Evolutionary conservation across 2,888 invertebrate genomes (phyloP), one percentile per base, ranked within the genome.

Genomic region (Melanostoma mellinum): DNA sequence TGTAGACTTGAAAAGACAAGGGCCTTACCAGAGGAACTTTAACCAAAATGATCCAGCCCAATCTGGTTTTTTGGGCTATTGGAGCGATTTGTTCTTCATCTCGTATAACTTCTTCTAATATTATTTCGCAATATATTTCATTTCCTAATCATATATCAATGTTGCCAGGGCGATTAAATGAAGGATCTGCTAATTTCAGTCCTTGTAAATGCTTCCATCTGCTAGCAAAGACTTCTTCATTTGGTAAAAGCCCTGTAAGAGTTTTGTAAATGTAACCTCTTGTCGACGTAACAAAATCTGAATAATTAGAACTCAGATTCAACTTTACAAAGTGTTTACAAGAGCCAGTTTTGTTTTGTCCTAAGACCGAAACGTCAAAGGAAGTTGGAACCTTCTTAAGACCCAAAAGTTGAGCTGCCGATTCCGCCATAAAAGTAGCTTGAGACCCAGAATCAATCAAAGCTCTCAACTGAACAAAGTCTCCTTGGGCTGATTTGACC

Each of bases 261-360:
- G 36, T 36, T 40, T 56, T 56, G 30, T 40, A 40, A 36, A 56
- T 30, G 8, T 56, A 56, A 38, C 40, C 56, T 55, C 6, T 36
- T 55, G 55, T 55, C 5, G 55, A n/a, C 3, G 55, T 55, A 2
- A 36, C 6, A 55, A 55, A 55, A 38, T 55, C 38, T 38, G 55
- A 55, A 55, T 36, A 38, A 6, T 36, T 55, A 3, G 55, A 55
- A 38, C 10, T 5, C 10, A 38, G 6, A 6, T 38, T 55, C 6
- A 55, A 20, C 4, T 38, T n/a, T 10, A 55, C 20, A 55, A 55
- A 55, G 9, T 55, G n/a, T 38, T 38, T 20, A 55, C 38, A 55
- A 32, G 50, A 50, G 32, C 50, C 10, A 32, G 6, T 8, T 32
- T 50, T 50, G 6, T 38, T 20, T 55, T 55, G 36, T 55, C n/a